Conservation (phyloP, 2,113 vertebrate genomes). For the Callorhinus ursinus region DNA sequence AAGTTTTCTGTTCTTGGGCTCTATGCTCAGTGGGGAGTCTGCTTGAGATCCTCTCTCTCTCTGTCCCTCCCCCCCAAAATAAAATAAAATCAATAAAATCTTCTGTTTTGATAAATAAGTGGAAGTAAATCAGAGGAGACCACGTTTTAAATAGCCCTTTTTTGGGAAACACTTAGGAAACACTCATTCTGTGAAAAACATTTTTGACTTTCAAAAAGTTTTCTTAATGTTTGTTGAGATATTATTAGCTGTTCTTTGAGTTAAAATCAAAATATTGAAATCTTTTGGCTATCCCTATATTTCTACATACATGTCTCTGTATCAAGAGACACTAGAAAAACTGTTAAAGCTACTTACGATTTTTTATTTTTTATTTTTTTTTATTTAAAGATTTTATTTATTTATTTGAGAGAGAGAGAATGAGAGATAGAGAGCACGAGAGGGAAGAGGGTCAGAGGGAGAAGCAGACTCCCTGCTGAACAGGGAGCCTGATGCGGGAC, state of each 20-base stretch:
- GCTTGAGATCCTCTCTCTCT: not conserved
- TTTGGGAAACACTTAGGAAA: not conserved
- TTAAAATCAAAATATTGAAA: not conserved
- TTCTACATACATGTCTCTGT: not conserved
- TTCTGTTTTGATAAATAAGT: not conserved
- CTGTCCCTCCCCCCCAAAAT: not conserved
- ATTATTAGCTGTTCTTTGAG: slow-evolving; percentile 6
- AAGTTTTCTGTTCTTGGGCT: not conserved
- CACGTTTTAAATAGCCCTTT: not conserved
- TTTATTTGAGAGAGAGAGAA: too few species aligned
- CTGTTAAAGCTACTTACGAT: not conserved
- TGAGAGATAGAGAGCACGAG: too few species aligned
- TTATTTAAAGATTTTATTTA: too few species aligned
- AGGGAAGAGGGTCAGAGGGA: too few species aligned
- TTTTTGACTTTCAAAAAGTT: not conserved
- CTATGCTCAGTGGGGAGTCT: not conserved
- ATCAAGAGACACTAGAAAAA: not conserved
- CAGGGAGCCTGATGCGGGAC: too few species aligned
- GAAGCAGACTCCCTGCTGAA: too few species aligned
- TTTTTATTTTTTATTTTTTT: too few species aligned
- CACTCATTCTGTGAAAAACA: not conserved
- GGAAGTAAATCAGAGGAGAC: not conserved
- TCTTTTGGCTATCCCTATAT: not conserved
- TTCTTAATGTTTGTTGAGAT: not conserved
- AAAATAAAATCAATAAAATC: not conserved